Base-by-base conservation (phyloP, 2,797 vertebrate species). In the Gorsachius magnificus region DNA sequence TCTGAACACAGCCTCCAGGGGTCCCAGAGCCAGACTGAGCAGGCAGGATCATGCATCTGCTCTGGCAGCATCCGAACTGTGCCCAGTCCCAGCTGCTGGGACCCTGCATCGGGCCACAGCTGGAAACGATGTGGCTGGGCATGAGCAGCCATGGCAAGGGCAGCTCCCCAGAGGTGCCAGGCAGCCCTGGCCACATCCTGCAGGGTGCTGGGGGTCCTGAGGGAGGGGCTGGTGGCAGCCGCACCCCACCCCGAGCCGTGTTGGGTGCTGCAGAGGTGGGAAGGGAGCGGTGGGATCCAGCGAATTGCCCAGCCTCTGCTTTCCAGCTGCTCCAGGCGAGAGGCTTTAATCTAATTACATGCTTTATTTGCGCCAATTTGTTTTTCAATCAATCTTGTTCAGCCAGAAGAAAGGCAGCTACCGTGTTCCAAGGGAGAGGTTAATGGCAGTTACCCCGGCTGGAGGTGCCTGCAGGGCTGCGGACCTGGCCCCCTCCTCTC, bases 341-440 rank as follows among this genome's bases (percentile, higher is more conserved):
- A 98, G 98, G 94, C 98, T 98, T 98, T 99, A 99, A 99, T 99
- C 99, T 99, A 99, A 99, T 99, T 99, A 99, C 98, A 99, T 99
- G 99, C 99, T 99, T 99, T 99, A 99, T 99, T 99, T 99, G 98
- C 98, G 93, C 97, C 98, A 99, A 99, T 99, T 99, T 99, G 99
- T 99, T 99, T 99, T 98, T 98, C 99, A 99, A 99, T 99, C 99
- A 99, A 98, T 99, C 98, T 99, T 98, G 98, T 98, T 98, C 98
- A 98, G 97, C 93, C 89, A 95, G 97, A 98, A 98, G 98, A 99
- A 99, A 98, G 98, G 97, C 97, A 97, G 98, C 98, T 98, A 90
- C 98, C 96, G 98, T 97, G 98, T 98, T 98, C 98, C 97, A 87
- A 97, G 96, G 94, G 95, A 92, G 97, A 97, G 98, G 97, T 97